Evolutionary conservation across 2,797 vertebrate genomes (phyloP), one percentile per base, ranked within the genome.

Genomic region (Enteromius paludinosus): DNA sequence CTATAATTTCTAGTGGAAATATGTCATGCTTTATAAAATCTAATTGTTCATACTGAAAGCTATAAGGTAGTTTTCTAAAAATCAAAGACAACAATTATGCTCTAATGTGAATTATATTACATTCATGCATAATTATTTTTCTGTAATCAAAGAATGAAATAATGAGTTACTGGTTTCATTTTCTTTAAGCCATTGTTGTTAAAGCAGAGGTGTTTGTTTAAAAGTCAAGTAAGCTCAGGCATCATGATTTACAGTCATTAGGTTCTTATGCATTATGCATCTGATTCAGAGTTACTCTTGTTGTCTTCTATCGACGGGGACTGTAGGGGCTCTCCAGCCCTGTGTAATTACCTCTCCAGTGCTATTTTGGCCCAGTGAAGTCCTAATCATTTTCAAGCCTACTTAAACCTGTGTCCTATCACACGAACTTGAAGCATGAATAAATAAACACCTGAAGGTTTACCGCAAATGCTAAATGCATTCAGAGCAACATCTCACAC

Each of bases 181-280:
- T 65, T 30, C 78, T 86, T 73, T 2, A 28, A 70, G 74, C 47
- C 20, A 56, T 3, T 77, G 38, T 17, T 62, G 35, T 86, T 18
- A 76, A 88, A 78, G 84, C 73, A 12, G 41, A 85, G 62, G 80
- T 85, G 84, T 59, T 68, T 59, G 49, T 85, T 81, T 87, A 79
- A 86, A 87, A 88, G 79, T 87, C 81, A 89, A 86, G 89, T 84
- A 65, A 85, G 30, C 83, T 23, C 41, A 83, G 78, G 71, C 80
- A 82, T 85, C 2, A n/a, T 86, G 65, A 87, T 87, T 73, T 69
- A 83, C 68, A 25, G 82, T 89, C 59, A 56, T 93, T 92, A 92
- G 89, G 89, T 87, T 88, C 87, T 92, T 89, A 91, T 92, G 88
- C 89, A 93, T 92, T 88, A 93, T 93, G 89, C 89, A 92, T 89